phyloP scores from a whole-genome alignment of 2,797 vertebrate genomes.

The Phylloscopus collybita region DNA sequence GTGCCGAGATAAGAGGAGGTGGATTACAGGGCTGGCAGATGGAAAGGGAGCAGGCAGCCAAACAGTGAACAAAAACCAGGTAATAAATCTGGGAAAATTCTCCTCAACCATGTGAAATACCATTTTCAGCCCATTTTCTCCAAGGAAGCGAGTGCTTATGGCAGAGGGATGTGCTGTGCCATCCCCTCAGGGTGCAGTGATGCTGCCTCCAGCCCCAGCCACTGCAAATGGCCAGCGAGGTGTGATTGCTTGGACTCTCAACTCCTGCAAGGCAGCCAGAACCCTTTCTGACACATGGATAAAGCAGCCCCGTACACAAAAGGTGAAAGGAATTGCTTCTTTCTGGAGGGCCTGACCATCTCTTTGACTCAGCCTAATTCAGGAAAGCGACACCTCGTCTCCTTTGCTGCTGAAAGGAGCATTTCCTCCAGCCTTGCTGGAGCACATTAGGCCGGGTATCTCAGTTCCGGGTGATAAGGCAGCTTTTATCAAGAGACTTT shows the following conservation, averaged over 20 bases:
- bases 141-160: neutral
- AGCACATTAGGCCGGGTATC: neutral
- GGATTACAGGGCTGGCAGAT: constrained; percentile 53
- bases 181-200: neutral
- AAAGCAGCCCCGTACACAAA: neutral
- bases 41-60: constrained; percentile 27
- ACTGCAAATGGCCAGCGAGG: neutral
- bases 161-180: neutral
- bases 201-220: neutral
- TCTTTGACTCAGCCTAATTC: neutral
- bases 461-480: constrained; percentile 37
- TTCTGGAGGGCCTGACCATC: neutral
- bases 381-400: neutral
- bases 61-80: neutral
- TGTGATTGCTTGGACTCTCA: neutral
- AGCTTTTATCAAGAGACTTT: constrained; percentile 36
- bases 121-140: neutral
- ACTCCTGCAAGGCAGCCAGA: neutral
- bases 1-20: constrained; percentile 56
- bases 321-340: neutral
- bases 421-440: neutral
- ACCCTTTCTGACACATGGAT: neutral
- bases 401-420: neutral
- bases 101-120: neutral
- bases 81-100: constrained; percentile 32